Evolutionary conservation across 2,113 vertebrate genomes (phyloP), one percentile per base, ranked within the genome.

Genomic region (Struthidea cinerea): DNA sequence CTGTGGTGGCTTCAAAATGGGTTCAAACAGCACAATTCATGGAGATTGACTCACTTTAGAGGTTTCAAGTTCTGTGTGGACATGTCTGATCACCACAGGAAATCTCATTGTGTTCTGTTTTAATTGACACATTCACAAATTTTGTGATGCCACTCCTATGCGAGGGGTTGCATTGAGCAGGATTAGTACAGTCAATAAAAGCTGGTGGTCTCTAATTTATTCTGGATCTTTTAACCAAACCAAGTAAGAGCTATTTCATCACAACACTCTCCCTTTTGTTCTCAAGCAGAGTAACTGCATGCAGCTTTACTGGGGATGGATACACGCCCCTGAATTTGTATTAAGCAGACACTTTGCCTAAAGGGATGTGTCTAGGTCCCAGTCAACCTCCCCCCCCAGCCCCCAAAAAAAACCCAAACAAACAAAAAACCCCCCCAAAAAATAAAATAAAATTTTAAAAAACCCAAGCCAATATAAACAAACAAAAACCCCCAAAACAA

Each of bases 201-300:
- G 8, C 28, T 53, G 55, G 41, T 89, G 80, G 52, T 81, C 50
- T 92, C 75, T 46, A 87, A 89, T n/a, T 6, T 41, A 44, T 53
- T 87, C 77, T 82, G 76, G 60, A 78, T 28, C 32, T 87, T 84
- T 94, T 47, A 81, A 47, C 23, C 73, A 81, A 84, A 57, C 26
- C 0, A 1, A 76, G 33, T 42, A 67, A 59, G 42, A 80, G 7
- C 3, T 41, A 11, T 70, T 93, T 87, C 52, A 63, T 63, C 56
- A 76, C 37, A 93, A 87, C 55, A 35, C 41, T 76, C 75, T 94
- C 44, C 28, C 41, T 94, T 90, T 89, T 91, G 52, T 49, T 92
- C 49, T 56, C 57, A 52, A 30, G 44, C 1, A 4, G 16, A 60
- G 14, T 23, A 60, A 60, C 68, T 84, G 24, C 28, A 19, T 60